Conservation (phyloP, 2,113 vertebrate species). For the Apus apus region DNA sequence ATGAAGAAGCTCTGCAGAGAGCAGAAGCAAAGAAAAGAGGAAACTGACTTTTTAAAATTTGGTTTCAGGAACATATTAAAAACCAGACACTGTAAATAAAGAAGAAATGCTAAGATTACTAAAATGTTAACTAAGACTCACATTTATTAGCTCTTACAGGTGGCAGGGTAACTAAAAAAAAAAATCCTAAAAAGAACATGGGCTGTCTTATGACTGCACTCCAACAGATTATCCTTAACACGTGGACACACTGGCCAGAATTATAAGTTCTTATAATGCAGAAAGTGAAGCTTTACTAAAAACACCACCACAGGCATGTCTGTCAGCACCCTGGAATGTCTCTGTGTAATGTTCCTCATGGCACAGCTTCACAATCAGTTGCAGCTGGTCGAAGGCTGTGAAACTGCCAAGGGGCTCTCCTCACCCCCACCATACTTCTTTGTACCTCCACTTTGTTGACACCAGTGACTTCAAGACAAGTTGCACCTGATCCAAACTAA, state of each 20-base stretch:
- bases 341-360: neutral
- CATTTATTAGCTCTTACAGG: neutral
- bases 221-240: neutral
- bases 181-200: neutral
- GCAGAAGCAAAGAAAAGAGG: neutral
- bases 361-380: neutral
- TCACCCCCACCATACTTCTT: neutral
- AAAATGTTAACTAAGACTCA: neutral
- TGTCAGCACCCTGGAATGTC: neutral
- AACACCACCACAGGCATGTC: neutral
- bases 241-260: neutral
- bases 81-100: neutral
- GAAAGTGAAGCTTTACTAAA: neutral
- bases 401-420: neutral
- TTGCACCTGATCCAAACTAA: neutral
- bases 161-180: neutral
- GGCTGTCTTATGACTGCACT: neutral
- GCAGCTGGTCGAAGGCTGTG: accelerated
- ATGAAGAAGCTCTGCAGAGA: neutral
- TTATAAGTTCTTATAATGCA: neutral
- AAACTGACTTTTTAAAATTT: neutral
- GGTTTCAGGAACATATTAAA: neutral
- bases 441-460: neutral
- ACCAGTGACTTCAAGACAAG: neutral
- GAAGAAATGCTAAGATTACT: neutral